Evolutionary conservation across 2,888 invertebrate genomes (phyloP).

Genomic region (Isotomurus palustris): DNA sequence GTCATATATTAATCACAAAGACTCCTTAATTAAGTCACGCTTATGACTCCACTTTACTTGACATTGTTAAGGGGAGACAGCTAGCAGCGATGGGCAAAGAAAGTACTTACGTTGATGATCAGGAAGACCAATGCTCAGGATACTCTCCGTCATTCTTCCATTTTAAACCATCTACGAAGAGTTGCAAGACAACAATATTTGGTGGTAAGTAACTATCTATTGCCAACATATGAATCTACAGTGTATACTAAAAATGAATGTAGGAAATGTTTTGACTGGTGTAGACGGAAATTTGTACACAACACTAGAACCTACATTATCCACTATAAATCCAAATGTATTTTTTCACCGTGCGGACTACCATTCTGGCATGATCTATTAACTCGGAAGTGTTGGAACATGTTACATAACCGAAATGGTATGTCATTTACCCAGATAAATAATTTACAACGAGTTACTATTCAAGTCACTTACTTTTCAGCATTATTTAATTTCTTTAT

Average conservation of each 20-base stretch:
- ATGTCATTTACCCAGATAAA: too few species aligned
- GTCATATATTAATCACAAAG: background rate
- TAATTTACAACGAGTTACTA: too few species aligned
- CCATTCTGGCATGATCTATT: conserved; percentile 90
- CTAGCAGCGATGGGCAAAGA: conserved; percentile 88
- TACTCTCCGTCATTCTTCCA: conserved; percentile 90
- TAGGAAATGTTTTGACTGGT: background rate
- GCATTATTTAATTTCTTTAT: too few species aligned
- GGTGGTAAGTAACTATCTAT: conserved; percentile 31
- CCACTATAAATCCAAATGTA: conserved; percentile 79
- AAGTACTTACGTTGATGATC: conserved; percentile 72
- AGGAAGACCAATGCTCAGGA: conserved; percentile 56
- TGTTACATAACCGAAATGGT: too few species aligned
- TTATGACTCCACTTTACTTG: background rate
- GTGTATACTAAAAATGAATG: background rate
- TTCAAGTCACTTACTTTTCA: too few species aligned
- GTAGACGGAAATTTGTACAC: conserved; percentile 75
- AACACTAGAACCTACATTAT: conserved; percentile 76
- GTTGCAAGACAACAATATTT: conserved; percentile 43
- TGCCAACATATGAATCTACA: background rate
- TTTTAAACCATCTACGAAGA: conserved; percentile 73
- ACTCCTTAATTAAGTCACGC: background rate
- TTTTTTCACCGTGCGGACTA: conserved; percentile 80
- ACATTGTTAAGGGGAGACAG: conserved; percentile 66
- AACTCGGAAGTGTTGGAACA: too few species aligned